These are phyloP conservation scores for Deroplatys truncata DNA, from an alignment of 2,888 invertebrate species.

Conservation along the genomic window DNA sequence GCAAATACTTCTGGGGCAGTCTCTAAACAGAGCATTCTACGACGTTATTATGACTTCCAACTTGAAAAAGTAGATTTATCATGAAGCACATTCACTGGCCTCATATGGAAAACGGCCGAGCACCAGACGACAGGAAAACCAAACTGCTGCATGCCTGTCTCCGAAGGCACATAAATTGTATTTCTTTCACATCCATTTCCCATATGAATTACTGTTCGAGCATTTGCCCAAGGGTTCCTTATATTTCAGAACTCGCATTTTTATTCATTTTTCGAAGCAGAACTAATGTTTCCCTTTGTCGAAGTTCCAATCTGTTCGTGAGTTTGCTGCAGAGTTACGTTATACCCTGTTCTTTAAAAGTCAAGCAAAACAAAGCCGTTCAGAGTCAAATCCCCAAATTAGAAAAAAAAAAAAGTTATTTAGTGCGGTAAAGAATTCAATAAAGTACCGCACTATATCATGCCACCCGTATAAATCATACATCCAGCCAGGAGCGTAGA, in stretches of 20 bases:
- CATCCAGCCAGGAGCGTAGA: not conserved
- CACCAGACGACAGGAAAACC: not conserved
- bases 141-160: not conserved
- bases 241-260: not conserved
- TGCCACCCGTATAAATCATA: not conserved
- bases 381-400: not conserved
- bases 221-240: not conserved
- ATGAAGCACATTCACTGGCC: not conserved
- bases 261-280: not conserved
- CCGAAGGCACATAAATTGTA: not conserved
- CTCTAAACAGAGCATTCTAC: not conserved
- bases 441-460: not conserved
- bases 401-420: not conserved
- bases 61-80: not conserved
- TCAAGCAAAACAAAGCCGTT: not conserved
- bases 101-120: not conserved
- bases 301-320: not conserved
- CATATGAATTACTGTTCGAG: not conserved
- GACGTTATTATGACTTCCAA: not conserved
- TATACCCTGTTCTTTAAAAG: not conserved
- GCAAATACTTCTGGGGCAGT: not conserved
- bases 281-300: not conserved
- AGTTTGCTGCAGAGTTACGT: not conserved
- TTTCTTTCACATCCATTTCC: not conserved
- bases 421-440: not conserved